Percentiles rank a stretch among this genome's conserved stretches.
phyloP scores from a whole-genome alignment of 2,888 invertebrate species.

The Synanthedon formicaeformis region DNA sequence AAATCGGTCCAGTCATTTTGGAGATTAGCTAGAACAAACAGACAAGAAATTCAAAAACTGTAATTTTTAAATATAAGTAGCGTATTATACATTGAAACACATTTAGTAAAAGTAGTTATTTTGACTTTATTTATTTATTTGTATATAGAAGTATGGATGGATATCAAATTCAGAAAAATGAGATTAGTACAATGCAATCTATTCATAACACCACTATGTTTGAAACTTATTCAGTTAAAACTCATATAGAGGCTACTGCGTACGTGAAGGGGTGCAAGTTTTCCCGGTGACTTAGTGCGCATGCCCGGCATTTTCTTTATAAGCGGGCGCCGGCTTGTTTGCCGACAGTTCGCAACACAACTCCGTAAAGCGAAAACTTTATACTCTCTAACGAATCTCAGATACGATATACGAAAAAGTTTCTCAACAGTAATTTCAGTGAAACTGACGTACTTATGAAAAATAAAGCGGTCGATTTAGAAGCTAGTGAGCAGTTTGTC shows the following conservation, averaged over 20 bases:
- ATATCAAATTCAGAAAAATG: too few relatives aligned
- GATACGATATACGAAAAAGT: constrained; percentile 39
- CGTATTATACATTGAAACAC: too few relatives aligned
- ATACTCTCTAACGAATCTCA: constrained; percentile 16
- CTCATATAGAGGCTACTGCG: constrained; percentile 7
- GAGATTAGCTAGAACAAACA: too few relatives aligned
- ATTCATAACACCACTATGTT: too few relatives aligned
- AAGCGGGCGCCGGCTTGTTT: constrained; percentile 22
- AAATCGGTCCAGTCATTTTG: too few relatives aligned
- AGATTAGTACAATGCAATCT: too few relatives aligned
- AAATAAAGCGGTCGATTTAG: constrained; percentile 45
- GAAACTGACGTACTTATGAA: constrained; percentile 43
- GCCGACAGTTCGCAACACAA: constrained; percentile 39
- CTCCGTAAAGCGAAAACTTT: constrained; percentile 28
- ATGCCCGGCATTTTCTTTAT: constrained; percentile 41
- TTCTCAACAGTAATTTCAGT: constrained; percentile 28
- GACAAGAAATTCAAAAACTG: too few relatives aligned
- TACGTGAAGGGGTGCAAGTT: constrained; percentile 30
- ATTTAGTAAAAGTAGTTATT: too few relatives aligned
- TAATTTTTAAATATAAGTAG: too few relatives aligned
- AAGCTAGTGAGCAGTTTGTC: constrained; percentile 42
- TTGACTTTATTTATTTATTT: too few relatives aligned
- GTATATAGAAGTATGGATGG: too few relatives aligned
- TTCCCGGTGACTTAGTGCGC: constrained; percentile 22
- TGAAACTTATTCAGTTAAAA: too few relatives aligned